phyloP scores from a whole-genome alignment of 2,797 vertebrate genomes.

The Spea hammondii region DNA sequence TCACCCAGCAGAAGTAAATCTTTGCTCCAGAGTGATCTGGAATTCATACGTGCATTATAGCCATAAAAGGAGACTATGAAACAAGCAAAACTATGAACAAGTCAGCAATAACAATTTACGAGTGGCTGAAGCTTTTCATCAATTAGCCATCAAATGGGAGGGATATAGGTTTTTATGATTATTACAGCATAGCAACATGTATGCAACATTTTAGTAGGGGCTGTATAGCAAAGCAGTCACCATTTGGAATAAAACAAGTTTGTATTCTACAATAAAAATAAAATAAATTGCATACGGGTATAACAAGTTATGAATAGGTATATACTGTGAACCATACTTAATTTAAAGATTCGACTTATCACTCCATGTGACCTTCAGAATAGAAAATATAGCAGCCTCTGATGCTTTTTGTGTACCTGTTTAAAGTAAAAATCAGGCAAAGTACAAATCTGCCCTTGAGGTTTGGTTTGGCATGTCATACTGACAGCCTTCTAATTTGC shows the following conservation, averaged over 20 bases:
- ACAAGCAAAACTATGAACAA: constrained; percentile 41
- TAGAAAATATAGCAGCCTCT: not conserved
- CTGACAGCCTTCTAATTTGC: constrained; percentile 17
- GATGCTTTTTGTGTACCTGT: constrained; percentile 3
- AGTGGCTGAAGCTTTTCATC: constrained; percentile 48
- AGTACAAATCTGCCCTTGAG: not conserved
- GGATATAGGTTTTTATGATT: constrained; percentile 44
- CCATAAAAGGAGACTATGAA: constrained; percentile 41
- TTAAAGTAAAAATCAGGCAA: not conserved
- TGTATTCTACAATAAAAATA: not conserved
- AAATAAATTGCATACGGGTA: not conserved
- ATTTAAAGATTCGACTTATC: not conserved
- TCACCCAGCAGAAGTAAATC: constrained; percentile 42
- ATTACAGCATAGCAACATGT: constrained; percentile 48
- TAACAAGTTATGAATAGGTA: not conserved
- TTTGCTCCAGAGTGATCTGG: constrained; percentile 45
- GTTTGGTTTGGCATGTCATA: constrained; percentile 17
- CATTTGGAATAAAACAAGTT: not conserved
- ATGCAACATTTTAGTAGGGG: constrained; percentile 14
- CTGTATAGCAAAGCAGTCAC: constrained; percentile 10
- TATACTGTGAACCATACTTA: not conserved
- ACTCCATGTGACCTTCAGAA: not conserved
- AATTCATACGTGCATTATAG: constrained; percentile 51
- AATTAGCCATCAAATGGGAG: constrained; percentile 51
- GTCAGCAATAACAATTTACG: constrained; percentile 48